A percentile compares a stretch with the other conserved stretches of the same genome.
phyloP scores from a whole-genome alignment of 2,888 invertebrate species.

The Brachyopa scutellaris region DNA sequence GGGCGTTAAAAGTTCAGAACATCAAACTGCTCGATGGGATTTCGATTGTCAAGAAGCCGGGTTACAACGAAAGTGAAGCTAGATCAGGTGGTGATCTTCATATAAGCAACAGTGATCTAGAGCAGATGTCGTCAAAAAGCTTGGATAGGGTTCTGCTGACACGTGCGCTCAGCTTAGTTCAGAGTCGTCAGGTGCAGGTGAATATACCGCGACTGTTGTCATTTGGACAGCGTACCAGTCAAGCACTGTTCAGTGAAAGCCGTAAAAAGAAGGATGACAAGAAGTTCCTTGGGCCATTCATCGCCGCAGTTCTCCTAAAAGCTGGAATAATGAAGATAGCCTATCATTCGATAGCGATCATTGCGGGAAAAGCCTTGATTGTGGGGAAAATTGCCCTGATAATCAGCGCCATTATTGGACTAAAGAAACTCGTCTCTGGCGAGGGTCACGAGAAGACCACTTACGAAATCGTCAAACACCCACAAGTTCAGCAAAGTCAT shows the following conservation, averaged over 20 bases:
- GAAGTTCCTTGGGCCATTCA: constrained; percentile 86
- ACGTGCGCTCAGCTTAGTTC: constrained; percentile 84
- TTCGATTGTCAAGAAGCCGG: constrained; percentile 82
- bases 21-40: constrained; percentile 86
- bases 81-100: constrained; percentile 79
- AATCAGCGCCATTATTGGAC: constrained; percentile 89
- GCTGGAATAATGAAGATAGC: constrained; percentile 88
- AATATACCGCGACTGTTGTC: constrained; percentile 82
- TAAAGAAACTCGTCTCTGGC: constrained; percentile 89
- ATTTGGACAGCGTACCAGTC: constrained; percentile 82
- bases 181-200: constrained; percentile 85
- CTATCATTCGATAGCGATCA: constrained; percentile 88
- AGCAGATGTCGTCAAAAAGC: constrained; percentile 84
- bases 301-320: constrained; percentile 88
- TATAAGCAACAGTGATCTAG: constrained; percentile 84
- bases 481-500: constrained; percentile 90
- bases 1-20: constrained; percentile 85
- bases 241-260: constrained; percentile 82
- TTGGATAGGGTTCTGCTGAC: constrained; percentile 84
- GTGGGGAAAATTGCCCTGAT: constrained; percentile 93
- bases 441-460: constrained; percentile 90
- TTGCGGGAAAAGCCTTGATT: constrained; percentile 91
- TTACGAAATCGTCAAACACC: constrained; percentile 92
- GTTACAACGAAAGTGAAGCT: constrained; percentile 63
- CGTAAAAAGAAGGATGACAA: constrained; percentile 84